Base-by-base conservation (phyloP, 2,797 vertebrate genomes). In the Sphenopsis melanotis region DNA sequence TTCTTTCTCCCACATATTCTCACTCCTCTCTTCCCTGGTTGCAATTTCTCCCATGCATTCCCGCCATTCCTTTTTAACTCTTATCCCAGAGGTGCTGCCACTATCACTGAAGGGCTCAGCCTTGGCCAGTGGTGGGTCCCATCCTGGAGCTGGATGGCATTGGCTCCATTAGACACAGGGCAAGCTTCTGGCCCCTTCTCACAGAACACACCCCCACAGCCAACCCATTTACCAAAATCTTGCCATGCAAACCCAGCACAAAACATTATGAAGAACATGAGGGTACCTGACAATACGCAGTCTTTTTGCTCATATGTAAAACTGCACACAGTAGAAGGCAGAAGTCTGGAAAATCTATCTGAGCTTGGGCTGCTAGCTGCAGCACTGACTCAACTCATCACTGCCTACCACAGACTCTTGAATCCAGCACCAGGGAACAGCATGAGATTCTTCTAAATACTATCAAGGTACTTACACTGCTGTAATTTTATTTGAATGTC, bases 21-120 rank as follows among this genome's bases (percentile, higher is more conserved):
- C 32, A 79, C 41, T 90, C 6, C 32, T 49, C 24, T 68, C 32
- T 19, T 44, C 41, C 34, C 42, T 27, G 20, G 29, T 6, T 61
- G 29, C 24, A 74, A 55, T 3, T 47, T 24, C 20, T 61, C 9
- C 20, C 34, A 4, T 18, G 6, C 74, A 60, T 10, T 29, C 3
- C 5, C 50, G 29, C 7, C 3, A 18, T 11, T 47, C 10, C 15
- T 68, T 68, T 36, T 27, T 11, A 37, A 30, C 10, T 24, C 23
- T 44, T 39, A 39, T 39, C 6, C 6, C 36, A 68, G 68, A 74
- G 16, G 21, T 16, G 27, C 20, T 68, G 24, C 12, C 47, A 74
- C 10, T 27, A 42, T 3, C 0, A 0, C 46, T 60, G 39, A 41
- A 53, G 16, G 13, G 22, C 19, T 61, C 15, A 36, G 47, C 27